These are phyloP conservation scores for Drosophila bunnanda DNA, from an alignment of 2,888 invertebrate genomes.

Conservation along the genomic window DNA sequence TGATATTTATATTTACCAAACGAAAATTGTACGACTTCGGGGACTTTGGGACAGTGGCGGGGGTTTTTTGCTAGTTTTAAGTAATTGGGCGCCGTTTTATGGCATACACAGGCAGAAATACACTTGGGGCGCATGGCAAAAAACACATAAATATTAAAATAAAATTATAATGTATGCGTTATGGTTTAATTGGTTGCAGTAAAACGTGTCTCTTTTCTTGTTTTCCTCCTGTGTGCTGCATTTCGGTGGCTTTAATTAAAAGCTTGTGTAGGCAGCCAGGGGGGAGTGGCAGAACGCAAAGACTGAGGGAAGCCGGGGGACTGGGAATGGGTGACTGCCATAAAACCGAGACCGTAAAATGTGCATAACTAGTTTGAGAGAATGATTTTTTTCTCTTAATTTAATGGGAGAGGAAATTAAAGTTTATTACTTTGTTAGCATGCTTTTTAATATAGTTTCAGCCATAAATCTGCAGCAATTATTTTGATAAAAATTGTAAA, in stretches of 20 bases:
- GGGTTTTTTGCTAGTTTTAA: slow-evolving; percentile 75
- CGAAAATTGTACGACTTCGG: slow-evolving; percentile 60
- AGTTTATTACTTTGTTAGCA: slow-evolving; percentile 23
- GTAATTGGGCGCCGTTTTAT: slow-evolving; percentile 76
- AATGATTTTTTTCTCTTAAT: slow-evolving; percentile 7
- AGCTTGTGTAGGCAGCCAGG: slow-evolving; percentile 33
- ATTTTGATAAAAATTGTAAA: not conserved
- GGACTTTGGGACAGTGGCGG: slow-evolving; percentile 46
- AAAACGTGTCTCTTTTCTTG: slow-evolving; percentile 43
- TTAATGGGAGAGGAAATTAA: slow-evolving; percentile 26
- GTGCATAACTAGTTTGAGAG: slow-evolving; percentile 6
- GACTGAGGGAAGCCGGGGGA: slow-evolving; percentile 22
- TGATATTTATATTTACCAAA: slow-evolving; percentile 77
- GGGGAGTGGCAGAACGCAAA: not conserved
- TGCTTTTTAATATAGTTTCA: slow-evolving; percentile 8
- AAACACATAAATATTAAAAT: slow-evolving; percentile 75
- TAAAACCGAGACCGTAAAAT: slow-evolving; percentile 31
- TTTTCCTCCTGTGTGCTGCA: slow-evolving; percentile 31
- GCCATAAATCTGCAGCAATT: slow-evolving; percentile 1
- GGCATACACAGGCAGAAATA: slow-evolving; percentile 24
- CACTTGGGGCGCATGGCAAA: slow-evolving; percentile 57
- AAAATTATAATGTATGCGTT: slow-evolving; percentile 71
- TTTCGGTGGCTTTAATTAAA: slow-evolving; percentile 69
- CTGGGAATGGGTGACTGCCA: slow-evolving; percentile 22
- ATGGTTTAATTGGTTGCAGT: slow-evolving; percentile 72